A percentile compares a stretch with the other conserved stretches of the same genome.
phyloP scores from a whole-genome alignment of 64 coral and sea anemone genomes.

The Pocillopora verrucosa region DNA sequence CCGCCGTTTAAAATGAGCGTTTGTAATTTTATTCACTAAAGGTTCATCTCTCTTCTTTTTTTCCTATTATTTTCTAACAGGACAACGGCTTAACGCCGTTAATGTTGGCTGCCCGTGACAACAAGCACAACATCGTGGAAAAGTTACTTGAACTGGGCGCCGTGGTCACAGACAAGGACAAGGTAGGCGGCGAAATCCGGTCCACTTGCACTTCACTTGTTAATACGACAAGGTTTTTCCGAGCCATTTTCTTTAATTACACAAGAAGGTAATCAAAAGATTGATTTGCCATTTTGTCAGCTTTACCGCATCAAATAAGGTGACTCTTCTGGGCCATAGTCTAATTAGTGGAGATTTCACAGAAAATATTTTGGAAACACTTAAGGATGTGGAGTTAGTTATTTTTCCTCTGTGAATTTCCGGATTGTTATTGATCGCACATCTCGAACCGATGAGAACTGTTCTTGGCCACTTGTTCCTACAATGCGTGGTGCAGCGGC shows the following conservation, averaged over 20 bases:
- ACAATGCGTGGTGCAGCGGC: background rate
- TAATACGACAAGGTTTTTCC: background rate
- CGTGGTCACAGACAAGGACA: constrained; percentile 67
- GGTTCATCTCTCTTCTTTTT: background rate
- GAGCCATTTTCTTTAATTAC: constrained; percentile 23
- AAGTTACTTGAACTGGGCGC: constrained; percentile 90
- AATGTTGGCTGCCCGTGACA: constrained; percentile 86
- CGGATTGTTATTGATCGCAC: background rate
- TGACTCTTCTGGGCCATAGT: background rate
- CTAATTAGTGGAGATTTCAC: background rate
- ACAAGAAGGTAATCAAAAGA: background rate
- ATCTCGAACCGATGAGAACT: background rate
- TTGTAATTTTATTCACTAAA: background rate
- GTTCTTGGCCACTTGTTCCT: background rate
- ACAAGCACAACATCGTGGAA: constrained; percentile 88
- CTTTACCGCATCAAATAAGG: background rate
- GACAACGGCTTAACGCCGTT: constrained; percentile 94
- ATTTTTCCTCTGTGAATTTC: no score
- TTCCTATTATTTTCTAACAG: constrained; percentile 37
- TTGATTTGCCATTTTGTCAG: constrained; percentile 33
- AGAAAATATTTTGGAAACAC: background rate
- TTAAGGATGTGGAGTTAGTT: background rate
- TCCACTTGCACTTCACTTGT: background rate
- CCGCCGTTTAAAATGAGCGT: background rate
- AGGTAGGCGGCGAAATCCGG: constrained; percentile 26